Base-by-base conservation (phyloP, 2,113 vertebrate species). In the Pipa parva region DNA sequence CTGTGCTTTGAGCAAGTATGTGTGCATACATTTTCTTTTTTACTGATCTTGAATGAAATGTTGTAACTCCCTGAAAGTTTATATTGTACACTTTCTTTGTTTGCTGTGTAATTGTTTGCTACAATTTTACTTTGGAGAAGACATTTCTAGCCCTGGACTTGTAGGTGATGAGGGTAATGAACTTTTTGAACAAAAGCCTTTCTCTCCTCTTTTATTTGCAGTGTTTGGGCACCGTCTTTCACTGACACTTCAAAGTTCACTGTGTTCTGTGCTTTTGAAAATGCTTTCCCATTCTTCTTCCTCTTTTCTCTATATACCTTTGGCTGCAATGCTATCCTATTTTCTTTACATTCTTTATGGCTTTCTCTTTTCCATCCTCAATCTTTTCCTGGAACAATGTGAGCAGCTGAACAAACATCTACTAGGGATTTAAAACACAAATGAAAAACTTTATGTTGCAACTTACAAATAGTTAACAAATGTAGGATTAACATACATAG, bases 371-470 rank as follows among this genome's bases (percentile, higher is more conserved):
- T 18, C 29, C 18, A 22, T 6, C 24, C 25, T n/a, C 21, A 20
- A 33, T 21, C 36, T 59, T 12, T 17, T 48, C 7, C 13, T 27
- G 26, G 3, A 39, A 60, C 57, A 69, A 42, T 49, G 46, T 13
- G 12, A 33, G 45, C 65, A 69, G 57, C 56, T 69, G 65, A 60
- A 48, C 65, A 69, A 69, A 69, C 60, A 45, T 69, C 37, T 51
- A 51, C 46, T 9, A 18, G n/a, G n/a, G 65, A 37, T 59, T 68
- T 52, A 42, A 46, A 52, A 48, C 29, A 37, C 48, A 20, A 25
- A 69, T 50, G 49, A 68, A 68, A 59, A 29, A 36, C 49, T 63
- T 59, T 58, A n/a, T 37, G 21, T 3, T 22, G 29, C 42, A 48
- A 22, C 59, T 36, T 46, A 48, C 45, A 42, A 27, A 50, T 49